These are phyloP conservation scores for Hyles lineata DNA, from an alignment of 2,888 invertebrate species.

Conservation along the genomic window DNA sequence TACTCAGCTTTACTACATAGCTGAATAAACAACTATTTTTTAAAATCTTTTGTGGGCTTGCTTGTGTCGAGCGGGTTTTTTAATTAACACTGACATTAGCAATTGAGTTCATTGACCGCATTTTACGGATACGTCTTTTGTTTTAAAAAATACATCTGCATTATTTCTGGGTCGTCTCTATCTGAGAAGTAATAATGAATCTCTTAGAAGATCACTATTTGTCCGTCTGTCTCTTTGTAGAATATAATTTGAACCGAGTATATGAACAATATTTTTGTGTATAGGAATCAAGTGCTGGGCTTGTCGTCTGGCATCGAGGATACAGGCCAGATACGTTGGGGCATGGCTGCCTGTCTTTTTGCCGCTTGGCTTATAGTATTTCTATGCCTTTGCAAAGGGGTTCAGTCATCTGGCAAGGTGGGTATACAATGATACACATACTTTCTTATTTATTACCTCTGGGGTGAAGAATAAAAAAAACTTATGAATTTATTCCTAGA, in stretches of 20 bases:
- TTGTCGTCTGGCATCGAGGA: constrained; percentile 90
- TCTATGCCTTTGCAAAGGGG: constrained; percentile 91
- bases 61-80: neutral
- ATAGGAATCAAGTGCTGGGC: constrained; percentile 86
- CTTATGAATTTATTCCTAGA: too few relatives aligned
- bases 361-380: constrained; percentile 92
- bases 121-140: neutral
- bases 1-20: neutral
- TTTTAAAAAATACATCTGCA: neutral
- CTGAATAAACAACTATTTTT: neutral
- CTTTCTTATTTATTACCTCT: neutral
- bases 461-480: too few relatives aligned
- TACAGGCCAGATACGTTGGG: constrained; percentile 87
- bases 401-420: constrained; percentile 91
- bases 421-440: constrained; percentile 29
- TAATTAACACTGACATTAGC: neutral
- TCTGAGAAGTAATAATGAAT: too few relatives aligned
- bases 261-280: constrained; percentile 37
- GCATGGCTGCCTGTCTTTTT: constrained; percentile 90
- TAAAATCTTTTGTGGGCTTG: neutral
- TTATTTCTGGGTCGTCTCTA: too few relatives aligned
- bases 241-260: too few relatives aligned
- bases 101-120: neutral
- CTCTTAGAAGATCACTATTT: too few relatives aligned
- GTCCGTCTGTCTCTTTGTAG: too few relatives aligned